Base-by-base conservation (phyloP, 64 coral and sea anemone species). In the Cladopsammia gracilis region DNA sequence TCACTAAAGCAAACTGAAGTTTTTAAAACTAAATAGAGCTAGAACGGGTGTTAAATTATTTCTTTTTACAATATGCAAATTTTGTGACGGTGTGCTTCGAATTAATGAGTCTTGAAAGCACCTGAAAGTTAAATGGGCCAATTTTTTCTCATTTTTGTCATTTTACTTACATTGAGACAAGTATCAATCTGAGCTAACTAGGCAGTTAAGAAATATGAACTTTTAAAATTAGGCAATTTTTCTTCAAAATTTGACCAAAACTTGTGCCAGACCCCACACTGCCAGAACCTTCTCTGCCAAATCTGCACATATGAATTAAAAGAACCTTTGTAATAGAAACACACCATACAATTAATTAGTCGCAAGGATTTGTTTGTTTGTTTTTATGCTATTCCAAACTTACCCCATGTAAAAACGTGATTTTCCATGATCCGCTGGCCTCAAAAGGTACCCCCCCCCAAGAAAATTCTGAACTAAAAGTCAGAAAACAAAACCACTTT, bases 201-300 rank as follows among this genome's bases (percentile, higher is more conserved):
- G 64, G 64, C 66, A 87, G 84, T 56, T 71, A 84, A 84, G 80
- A 84, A 84, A 84, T 64, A 84, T 46, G 47, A 71, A 71, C 56
- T 71, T 87, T 65, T 87, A 71, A 87, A 70, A 70, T 54, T 25
- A 46, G 84, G 84, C 54, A 87, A 87, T 52, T 71, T 87, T 42
- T 72, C 65, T 5, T 72, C 64, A 71, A 70, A 87, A 71, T 57
- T 58, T 87, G 6, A 20, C 65, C 48, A 87, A 51, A 71, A 49
- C 42, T 87, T 24, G 64, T 87, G 65, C 84, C 84, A 71, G 46
- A 34, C 81, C 81, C 58, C 58, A 64, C 60, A 62, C n/a, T 84
- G 81, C 26, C 60, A 84, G 23, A 84, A 64, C 45, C 48, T 65
- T 84, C 65, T 46, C 18, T 62, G 58, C 81, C 65, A 19, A 84